phyloP scores from a whole-genome alignment of 2,113 vertebrate species.

The Coptodon bakossiorum region DNA sequence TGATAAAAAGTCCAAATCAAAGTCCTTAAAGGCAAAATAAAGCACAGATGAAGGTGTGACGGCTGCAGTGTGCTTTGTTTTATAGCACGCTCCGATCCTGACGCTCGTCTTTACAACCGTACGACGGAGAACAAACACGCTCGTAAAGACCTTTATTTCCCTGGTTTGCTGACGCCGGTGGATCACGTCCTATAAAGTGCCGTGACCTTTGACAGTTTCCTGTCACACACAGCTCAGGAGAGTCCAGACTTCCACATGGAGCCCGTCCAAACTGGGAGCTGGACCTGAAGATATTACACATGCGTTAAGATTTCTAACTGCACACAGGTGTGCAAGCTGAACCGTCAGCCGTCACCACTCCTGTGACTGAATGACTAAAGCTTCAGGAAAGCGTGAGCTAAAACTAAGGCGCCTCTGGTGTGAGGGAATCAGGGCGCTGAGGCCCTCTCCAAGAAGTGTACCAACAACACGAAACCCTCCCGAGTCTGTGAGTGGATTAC shows the following conservation, averaged over 20 bases:
- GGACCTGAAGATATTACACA: neutral
- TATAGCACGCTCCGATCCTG: neutral
- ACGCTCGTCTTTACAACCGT: neutral
- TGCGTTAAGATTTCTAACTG: neutral
- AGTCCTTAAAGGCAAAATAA: neutral
- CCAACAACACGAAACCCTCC: neutral
- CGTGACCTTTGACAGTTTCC: neutral
- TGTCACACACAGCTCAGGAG: neutral
- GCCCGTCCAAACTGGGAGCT: neutral
- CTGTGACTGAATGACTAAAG: neutral
- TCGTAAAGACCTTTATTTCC: rapidly evolving
- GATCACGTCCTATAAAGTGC: neutral
- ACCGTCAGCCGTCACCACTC: neutral
- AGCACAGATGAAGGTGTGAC: neutral
- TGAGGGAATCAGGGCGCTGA: neutral
- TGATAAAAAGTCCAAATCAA: neutral
- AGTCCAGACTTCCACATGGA: neutral
- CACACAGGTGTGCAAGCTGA: neutral
- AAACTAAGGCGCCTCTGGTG: neutral
- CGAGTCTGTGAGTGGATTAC: neutral
- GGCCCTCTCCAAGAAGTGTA: neutral
- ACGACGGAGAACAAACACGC: neutral
- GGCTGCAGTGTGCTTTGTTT: neutral
- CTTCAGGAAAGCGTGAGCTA: neutral
- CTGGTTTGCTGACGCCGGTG: neutral